Conservation (phyloP, 2,113 vertebrate species). For the Chloropsis cyanopogon region DNA sequence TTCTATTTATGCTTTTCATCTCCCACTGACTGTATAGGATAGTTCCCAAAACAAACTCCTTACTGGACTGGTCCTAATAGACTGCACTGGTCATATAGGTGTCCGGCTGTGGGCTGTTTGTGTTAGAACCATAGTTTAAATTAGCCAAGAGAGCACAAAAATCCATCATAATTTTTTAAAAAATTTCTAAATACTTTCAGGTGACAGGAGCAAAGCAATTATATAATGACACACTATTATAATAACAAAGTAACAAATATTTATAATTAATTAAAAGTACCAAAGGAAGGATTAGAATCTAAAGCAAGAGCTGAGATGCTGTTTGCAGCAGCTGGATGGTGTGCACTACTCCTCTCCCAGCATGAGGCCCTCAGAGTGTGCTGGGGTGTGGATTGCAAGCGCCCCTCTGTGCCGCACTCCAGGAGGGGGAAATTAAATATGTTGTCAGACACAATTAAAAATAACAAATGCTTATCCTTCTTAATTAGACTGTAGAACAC, state of each 20-base stretch:
- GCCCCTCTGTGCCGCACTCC: neutral
- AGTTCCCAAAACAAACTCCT: neutral
- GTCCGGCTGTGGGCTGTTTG: neutral
- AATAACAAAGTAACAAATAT: neutral
- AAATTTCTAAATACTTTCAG: neutral
- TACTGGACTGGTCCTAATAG: neutral
- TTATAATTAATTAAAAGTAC: neutral
- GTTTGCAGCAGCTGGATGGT: neutral
- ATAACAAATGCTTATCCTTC: neutral
- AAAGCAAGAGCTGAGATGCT: neutral
- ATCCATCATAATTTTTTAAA: neutral
- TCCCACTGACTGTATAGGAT: neutral
- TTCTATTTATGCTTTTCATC: neutral
- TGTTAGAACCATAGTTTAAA: neutral
- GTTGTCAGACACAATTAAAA: slow-evolving; percentile 4
- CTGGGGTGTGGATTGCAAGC: neutral
- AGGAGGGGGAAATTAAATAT: neutral
- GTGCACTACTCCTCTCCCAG: neutral
- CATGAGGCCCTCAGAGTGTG: neutral
- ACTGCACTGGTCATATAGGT: neutral
- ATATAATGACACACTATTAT: neutral
- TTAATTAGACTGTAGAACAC: neutral
- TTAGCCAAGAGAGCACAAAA: neutral
- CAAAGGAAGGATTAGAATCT: neutral
- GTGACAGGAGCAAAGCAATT: neutral